A percentile compares a stretch with the other conserved stretches of the same genome.
Conservation (phyloP, 2,888 invertebrate genomes). For the Panorpa germanica region DNA sequence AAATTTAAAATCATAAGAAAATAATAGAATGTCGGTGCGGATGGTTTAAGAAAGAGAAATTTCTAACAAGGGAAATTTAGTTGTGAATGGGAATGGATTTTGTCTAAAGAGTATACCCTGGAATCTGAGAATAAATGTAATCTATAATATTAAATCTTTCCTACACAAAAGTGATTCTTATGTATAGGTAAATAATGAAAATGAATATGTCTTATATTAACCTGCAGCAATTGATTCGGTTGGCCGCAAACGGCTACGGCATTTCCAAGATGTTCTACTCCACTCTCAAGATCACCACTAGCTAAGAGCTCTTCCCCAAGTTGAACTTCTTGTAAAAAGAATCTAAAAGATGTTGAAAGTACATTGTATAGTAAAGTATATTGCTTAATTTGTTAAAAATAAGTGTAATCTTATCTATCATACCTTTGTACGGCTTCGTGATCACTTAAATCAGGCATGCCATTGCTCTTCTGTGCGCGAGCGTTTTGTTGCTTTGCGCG, state of each 20-base stretch:
- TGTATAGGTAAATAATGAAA: not conserved
- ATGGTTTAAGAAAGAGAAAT: no score
- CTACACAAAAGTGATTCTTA: not conserved
- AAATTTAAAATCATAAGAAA: not conserved
- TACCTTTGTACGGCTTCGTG: constrained; percentile 88
- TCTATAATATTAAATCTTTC: no score
- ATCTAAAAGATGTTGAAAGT: constrained; percentile 17
- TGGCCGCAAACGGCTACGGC: constrained; percentile 97
- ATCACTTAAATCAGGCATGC: constrained; percentile 74
- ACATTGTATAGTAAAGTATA: not conserved
- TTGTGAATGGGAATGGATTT: constrained; percentile 19
- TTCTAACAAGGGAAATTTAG: constrained; percentile 18
- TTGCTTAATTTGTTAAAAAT: not conserved
- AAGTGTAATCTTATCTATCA: constrained; percentile 37
- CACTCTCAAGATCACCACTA: constrained; percentile 72
- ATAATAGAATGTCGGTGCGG: not conserved
- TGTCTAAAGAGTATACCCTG: no score
- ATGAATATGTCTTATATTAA: constrained; percentile 14
- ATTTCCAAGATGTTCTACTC: constrained; percentile 89
- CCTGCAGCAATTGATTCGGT: constrained; percentile 69
- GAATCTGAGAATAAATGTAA: no score
- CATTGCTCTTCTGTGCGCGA: constrained; percentile 21
- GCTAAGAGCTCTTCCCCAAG: constrained; percentile 81
- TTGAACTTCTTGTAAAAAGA: constrained; percentile 59
- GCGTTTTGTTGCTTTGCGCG: constrained; percentile 33